Evolutionary conservation across 53 echinoderm and acorn worm genomes (phyloP), one percentile per base, ranked within the genome.

Genomic region (Hippasteria phrygiana): DNA sequence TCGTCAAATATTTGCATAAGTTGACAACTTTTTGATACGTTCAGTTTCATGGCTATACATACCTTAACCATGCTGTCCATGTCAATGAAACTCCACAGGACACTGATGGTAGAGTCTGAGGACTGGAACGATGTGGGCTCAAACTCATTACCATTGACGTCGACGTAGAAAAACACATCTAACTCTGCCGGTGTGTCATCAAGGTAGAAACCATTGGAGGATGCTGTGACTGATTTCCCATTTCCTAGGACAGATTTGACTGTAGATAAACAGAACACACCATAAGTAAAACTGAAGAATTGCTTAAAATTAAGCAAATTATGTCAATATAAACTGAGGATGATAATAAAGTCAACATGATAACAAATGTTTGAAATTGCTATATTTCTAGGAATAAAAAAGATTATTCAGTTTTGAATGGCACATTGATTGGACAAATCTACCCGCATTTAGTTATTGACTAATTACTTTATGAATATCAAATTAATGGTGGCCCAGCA

Each of bases 181-280:
- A 92, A 32, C 27, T 29, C 42, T 24, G 92, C 65, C 43, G 83
- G 89, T 11, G 79, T 83, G 18, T 81, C 78, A 42, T 92, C 92
- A 50, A 92, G 12, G 53, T 48, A 56, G 43, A 92, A 45, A 50
- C 92, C 92, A 32, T 89, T 89, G 7, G 92, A 89, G 8, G 89
- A 89, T 50, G 82, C 63, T 12, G 28, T 42, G 1, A 34, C 73
- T 16, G 45, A 47, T 34, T 72, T 48, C 0, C 92, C 92, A 48
- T 88, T 88, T 41, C 73, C 92, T 4, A 87, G 45, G 38, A 87
- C 33, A 33, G 53, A 45, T 43, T 91, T 70, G 14, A 91, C 91
- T 91, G 69, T 0, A 27, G 1, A 28, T 65, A 20, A 63, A 47
- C 12, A 62, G 63, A 43, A 42, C 7, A 12, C 28, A 29, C 40